phyloP scores from a whole-genome alignment of 1,140 invertebrate genomes.

The Melitaea cinxia region DNA sequence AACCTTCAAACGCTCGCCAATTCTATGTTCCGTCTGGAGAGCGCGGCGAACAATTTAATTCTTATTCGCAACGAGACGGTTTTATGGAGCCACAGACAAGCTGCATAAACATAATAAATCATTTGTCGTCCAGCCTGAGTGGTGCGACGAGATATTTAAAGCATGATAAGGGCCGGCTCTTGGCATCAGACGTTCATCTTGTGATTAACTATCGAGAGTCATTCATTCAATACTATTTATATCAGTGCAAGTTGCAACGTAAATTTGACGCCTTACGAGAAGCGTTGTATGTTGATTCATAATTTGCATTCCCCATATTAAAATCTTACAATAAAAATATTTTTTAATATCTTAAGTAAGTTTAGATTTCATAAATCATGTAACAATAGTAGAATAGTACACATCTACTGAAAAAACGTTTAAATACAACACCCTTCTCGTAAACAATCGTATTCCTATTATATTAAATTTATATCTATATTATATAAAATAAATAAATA shows the following conservation, averaged over 20 bases:
- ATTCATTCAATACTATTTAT: conserved; percentile 30
- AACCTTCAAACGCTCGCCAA: conserved; percentile 65
- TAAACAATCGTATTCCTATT: no score
- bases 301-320: no score
- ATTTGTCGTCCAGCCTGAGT: conserved; percentile 50
- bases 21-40: conserved; percentile 50
- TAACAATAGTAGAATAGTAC: no score
- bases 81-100: conserved; percentile 40
- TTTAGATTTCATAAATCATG: no score
- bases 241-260: background rate
- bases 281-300: no score
- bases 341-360: no score
- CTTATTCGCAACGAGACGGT: conserved; percentile 48
- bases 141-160: conserved; percentile 55
- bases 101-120: conserved; percentile 68
- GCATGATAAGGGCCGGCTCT: conserved; percentile 47
- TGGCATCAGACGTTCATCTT: conserved; percentile 40
- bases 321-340: no score
- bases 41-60: conserved; percentile 60
- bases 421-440: no score
- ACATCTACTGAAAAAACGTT: no score
- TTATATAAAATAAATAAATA: background rate
- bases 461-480: no score
- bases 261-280: background rate
- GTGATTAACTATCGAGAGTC: conserved; percentile 43